Percentiles rank a stretch among this genome's conserved stretches.
Conservation (phyloP, 92 coral and sea anemone genomes). For the Epizoanthus stellaris region DNA sequence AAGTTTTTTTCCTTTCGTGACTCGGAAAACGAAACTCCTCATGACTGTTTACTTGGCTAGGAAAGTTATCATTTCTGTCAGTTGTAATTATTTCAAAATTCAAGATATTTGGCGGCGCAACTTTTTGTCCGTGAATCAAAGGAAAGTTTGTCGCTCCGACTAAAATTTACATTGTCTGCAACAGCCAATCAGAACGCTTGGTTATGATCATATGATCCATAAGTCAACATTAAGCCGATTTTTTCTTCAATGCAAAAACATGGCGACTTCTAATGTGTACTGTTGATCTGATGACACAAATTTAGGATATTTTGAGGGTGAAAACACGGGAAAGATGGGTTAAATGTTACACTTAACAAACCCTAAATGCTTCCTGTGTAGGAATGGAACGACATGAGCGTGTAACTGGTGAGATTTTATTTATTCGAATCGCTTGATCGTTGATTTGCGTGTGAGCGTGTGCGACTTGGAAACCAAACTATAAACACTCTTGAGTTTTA, state of each 20-base stretch:
- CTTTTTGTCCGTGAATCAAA: slow-evolving; percentile 12
- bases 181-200: slow-evolving; percentile 60
- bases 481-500: not conserved
- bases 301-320: slow-evolving; percentile 44
- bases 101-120: slow-evolving; percentile 20
- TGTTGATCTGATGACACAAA: slow-evolving; percentile 47
- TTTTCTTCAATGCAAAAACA: slow-evolving; percentile 60
- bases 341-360: slow-evolving; percentile 49
- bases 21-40: slow-evolving; percentile 15
- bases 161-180: slow-evolving; percentile 18
- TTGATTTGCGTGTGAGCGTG: slow-evolving; percentile 46
- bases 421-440: slow-evolving; percentile 18
- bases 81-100: slow-evolving; percentile 18
- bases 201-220: slow-evolving; percentile 66
- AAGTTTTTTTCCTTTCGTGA: slow-evolving; percentile 11
- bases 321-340: slow-evolving; percentile 55
- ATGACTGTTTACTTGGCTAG: slow-evolving; percentile 13
- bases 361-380: slow-evolving; percentile 47
- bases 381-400: slow-evolving; percentile 78
- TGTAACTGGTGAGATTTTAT: slow-evolving; percentile 60
- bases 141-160: slow-evolving; percentile 3
- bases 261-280: slow-evolving; percentile 58
- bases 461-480: slow-evolving; percentile 42
- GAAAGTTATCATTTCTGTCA: slow-evolving; percentile 29
- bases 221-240: slow-evolving; percentile 59